Evolutionary conservation across 1,140 invertebrate genomes (phyloP).

Genomic region (Megathymus violae): DNA sequence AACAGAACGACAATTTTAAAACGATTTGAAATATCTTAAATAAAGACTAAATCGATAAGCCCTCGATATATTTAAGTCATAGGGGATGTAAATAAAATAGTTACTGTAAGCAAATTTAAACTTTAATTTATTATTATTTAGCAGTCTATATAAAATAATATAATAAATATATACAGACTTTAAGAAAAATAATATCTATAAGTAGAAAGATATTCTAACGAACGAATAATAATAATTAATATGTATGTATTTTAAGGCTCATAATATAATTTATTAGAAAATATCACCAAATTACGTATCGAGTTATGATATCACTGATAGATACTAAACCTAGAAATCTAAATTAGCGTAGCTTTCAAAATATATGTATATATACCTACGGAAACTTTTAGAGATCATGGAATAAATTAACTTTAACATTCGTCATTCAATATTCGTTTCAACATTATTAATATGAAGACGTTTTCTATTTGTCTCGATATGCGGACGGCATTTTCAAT

Average conservation of each 20-base stretch:
- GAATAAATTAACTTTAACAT: constrained; percentile 52
- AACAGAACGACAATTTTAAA: too few relatives aligned
- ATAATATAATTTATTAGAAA: constrained; percentile 61
- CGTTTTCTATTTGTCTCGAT: constrained; percentile 24
- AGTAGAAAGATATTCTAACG: constrained; percentile 59
- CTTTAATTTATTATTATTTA: constrained; percentile 63
- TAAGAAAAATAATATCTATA: constrained; percentile 65
- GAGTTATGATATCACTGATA: constrained; percentile 69
- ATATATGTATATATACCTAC: constrained; percentile 49
- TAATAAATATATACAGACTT: constrained; percentile 69
- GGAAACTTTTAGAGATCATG: constrained; percentile 73
- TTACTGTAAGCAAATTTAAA: constrained; percentile 63
- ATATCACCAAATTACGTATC: constrained; percentile 82
- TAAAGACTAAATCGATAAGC: too few relatives aligned
- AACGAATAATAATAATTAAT: constrained; percentile 52
- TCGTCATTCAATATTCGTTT: constrained; percentile 42
- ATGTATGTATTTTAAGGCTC: constrained; percentile 66
- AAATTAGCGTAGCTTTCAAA: constrained; percentile 36
- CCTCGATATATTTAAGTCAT: too few relatives aligned
- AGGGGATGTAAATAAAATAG: constrained; percentile 37
- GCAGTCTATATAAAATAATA: constrained; percentile 70
- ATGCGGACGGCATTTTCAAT: constrained; percentile 31
- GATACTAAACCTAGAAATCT: constrained; percentile 52
- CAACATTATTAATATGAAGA: constrained; percentile 22
- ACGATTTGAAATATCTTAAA: too few relatives aligned